Evolutionary conservation across 1,140 invertebrate genomes (phyloP).

Genomic region (Globodera rostochiensis): DNA sequence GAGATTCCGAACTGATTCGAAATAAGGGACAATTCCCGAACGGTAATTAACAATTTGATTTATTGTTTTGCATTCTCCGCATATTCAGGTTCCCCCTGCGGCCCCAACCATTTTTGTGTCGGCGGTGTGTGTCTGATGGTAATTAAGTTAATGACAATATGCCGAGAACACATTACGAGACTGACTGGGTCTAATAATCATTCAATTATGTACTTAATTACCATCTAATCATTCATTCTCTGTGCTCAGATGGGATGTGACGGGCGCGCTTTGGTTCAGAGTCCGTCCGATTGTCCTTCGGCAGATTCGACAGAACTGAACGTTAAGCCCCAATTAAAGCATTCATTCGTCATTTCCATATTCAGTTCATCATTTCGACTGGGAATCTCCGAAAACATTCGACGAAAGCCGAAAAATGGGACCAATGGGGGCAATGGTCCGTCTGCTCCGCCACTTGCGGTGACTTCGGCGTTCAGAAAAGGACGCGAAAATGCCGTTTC

Average conservation of each 20-base stretch:
- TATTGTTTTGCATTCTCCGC: background rate
- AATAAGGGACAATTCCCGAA: constrained; percentile 66
- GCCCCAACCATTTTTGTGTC: constrained; percentile 58
- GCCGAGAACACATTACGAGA: too few relatives aligned
- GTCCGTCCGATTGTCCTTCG: constrained; percentile 21
- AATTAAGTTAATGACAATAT: background rate
- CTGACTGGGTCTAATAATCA: background rate
- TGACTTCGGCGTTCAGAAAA: constrained; percentile 45
- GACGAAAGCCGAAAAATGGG: constrained; percentile 43
- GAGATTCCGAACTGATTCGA: constrained; percentile 61
- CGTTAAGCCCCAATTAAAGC: background rate
- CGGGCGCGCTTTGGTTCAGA: constrained; percentile 24
- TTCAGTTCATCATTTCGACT: background rate
- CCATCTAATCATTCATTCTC: too few relatives aligned
- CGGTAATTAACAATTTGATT: constrained; percentile 15
- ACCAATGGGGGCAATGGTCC: constrained; percentile 44
- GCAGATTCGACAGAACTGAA: constrained; percentile 18
- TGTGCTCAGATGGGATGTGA: constrained; percentile 18
- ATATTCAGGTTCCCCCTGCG: constrained; percentile 54
- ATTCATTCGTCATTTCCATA: background rate
- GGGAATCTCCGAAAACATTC: constrained; percentile 20
- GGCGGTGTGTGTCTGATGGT: constrained; percentile 53
- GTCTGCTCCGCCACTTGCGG: constrained; percentile 40
- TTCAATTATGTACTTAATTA: background rate
- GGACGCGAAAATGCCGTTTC: constrained; percentile 42